These are phyloP conservation scores for Meriones psammophilus DNA, from an alignment of 2,797 vertebrate species.

Conservation along the genomic window DNA sequence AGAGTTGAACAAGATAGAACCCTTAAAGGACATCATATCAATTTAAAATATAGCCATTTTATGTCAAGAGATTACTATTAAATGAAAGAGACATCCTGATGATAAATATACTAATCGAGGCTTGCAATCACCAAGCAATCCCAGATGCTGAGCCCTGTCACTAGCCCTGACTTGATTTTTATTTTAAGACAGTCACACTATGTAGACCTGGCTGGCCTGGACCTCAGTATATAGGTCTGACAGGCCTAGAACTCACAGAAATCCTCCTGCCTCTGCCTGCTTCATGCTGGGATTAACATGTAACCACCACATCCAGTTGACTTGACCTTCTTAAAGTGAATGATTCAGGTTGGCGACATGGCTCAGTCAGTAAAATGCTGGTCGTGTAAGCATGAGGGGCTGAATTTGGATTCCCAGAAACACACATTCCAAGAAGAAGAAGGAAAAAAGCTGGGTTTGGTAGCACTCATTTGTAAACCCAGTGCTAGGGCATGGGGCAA, in stretches of 20 bases:
- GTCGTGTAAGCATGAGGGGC: background rate
- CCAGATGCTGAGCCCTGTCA: too few relatives aligned
- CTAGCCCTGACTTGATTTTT: background rate
- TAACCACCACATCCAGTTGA: background rate
- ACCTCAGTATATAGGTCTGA: background rate
- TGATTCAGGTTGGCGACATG: background rate
- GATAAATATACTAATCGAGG: background rate
- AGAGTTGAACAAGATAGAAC: background rate
- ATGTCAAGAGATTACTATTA: background rate
- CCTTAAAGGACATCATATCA: background rate
- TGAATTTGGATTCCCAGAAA: background rate
- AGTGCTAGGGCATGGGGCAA: background rate
- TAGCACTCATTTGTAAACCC: background rate
- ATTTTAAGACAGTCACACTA: background rate
- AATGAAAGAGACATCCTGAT: background rate
- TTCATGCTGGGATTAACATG: background rate
- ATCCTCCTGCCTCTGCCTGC: background rate
- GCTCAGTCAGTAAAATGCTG: background rate
- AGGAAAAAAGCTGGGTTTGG: background rate
- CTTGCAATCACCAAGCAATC: too few relatives aligned
- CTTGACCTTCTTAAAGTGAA: background rate
- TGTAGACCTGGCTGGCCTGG: background rate
- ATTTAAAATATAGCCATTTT: background rate
- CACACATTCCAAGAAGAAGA: background rate
- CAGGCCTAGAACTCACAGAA: background rate